Percentiles rank a stretch among this genome's conserved stretches.
Evolutionary conservation across 2,113 vertebrate genomes (phyloP).

Genomic region (Mesocricetus auratus): DNA sequence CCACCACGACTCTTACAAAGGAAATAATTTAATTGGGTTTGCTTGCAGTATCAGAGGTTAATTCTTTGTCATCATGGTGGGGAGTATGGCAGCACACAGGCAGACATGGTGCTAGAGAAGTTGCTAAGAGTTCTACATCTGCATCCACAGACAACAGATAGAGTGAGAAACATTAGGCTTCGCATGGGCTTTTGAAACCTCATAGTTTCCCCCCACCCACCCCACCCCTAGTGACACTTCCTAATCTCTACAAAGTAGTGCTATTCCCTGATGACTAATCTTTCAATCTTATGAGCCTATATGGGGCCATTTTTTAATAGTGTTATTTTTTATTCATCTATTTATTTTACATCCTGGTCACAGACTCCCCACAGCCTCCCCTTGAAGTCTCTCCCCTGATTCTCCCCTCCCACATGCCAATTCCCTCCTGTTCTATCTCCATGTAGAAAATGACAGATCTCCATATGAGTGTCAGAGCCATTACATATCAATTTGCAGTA

Average conservation of each 20-base stretch:
- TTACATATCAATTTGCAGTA: neutral
- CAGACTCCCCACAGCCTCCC: no score
- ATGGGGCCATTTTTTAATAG: neutral
- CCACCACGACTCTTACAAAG: neutral
- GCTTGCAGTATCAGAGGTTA: neutral
- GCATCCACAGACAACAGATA: neutral
- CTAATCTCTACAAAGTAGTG: neutral
- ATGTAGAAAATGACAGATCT: neutral
- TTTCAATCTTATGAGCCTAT: neutral
- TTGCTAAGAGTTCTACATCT: neutral
- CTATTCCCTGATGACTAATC: neutral
- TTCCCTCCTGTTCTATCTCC: neutral
- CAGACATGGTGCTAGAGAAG: neutral
- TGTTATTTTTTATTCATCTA: neutral
- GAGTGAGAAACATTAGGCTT: neutral
- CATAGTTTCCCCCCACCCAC: neutral
- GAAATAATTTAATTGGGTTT: neutral
- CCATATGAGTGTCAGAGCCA: neutral
- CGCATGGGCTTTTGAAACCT: neutral
- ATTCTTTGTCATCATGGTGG: neutral
- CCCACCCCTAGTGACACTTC: neutral
- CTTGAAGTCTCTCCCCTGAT: neutral
- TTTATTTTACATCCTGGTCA: neutral
- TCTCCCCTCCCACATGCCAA: neutral
- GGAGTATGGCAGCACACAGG: neutral